Evolutionary conservation across 2,888 invertebrate genomes (phyloP), one percentile per base, ranked within the genome.

Genomic region (Caenorhabditis afra): DNA sequence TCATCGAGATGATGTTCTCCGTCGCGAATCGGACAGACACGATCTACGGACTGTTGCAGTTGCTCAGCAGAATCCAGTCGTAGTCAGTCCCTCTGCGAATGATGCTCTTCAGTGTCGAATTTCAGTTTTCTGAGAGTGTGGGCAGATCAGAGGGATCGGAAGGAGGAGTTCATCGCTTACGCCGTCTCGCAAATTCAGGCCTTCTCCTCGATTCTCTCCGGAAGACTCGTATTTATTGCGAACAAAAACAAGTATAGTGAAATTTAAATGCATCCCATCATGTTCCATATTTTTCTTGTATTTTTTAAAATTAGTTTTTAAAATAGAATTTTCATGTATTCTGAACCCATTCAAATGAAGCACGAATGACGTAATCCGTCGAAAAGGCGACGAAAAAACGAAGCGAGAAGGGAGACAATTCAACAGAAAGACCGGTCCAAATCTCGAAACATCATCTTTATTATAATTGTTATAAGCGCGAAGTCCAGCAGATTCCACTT

Each of bases 391-490:
- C 29, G 29, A 29, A 50, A 50, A 50, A 47, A 68, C 39, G 59
- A 59, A 20, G 37, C 14, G 41, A 53, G 53, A 44, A 44, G 62
- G 58, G 47, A 50, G 67, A 67, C 67, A 67, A 67, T 67, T 67
- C 67, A 67, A 71, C 59, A 66, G 4, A 29, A 29, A 70, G 68
- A 77, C 77, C 77, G 77, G 77, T 77, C 77, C 59, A 53, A 77
- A 77, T 77, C 77, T 77, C 70, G 77, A 77, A 66, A 66, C 77
- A 77, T 71, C 70, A 77, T 77, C 77, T 77, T 67, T 75, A 75
- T 75, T 75, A 67, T 75, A 75, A 75, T 75, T 75, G 67, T 67
- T 62, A 68, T 75, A 62, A 67, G 67, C 65, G 61, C 61, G 47
- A 67, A 75, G 75, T 55, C 66, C 53, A 61, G 22, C 53, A 23